Conservation (phyloP, 2,113 vertebrate genomes). For the Odobenus rosmarus region DNA sequence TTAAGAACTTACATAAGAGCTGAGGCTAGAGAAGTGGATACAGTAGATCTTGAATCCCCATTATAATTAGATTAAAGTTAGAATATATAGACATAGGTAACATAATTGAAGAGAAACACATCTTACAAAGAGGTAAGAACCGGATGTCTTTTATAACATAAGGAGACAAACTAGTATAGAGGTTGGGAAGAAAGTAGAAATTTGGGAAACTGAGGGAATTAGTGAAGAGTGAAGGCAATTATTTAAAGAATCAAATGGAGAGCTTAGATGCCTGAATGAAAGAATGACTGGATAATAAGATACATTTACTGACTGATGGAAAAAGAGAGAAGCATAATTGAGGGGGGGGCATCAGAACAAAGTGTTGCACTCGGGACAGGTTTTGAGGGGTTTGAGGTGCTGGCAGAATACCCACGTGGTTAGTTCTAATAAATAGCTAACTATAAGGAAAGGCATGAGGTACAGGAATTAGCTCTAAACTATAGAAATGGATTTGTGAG, state of each 20-base stretch:
- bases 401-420: not conserved
- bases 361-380: not conserved
- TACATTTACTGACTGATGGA: no score
- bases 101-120: not conserved
- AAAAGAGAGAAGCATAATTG: not conserved
- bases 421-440: not conserved
- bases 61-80: not conserved
- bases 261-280: not conserved
- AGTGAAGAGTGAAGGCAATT: not conserved
- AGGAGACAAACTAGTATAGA: not conserved
- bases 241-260: not conserved
- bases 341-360: not conserved
- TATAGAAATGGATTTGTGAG: not conserved
- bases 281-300: not conserved
- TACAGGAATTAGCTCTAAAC: not conserved
- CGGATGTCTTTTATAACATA: not conserved
- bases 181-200: not conserved
- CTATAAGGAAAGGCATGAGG: not conserved
- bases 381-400: not conserved
- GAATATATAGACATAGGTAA: not conserved
- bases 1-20: not conserved
- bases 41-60: not conserved
- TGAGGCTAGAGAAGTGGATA: not conserved
- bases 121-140: not conserved
- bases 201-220: not conserved